These are phyloP conservation scores for Trichosurus vulpecula DNA, from an alignment of 2,797 vertebrate species.

Conservation along the genomic window DNA sequence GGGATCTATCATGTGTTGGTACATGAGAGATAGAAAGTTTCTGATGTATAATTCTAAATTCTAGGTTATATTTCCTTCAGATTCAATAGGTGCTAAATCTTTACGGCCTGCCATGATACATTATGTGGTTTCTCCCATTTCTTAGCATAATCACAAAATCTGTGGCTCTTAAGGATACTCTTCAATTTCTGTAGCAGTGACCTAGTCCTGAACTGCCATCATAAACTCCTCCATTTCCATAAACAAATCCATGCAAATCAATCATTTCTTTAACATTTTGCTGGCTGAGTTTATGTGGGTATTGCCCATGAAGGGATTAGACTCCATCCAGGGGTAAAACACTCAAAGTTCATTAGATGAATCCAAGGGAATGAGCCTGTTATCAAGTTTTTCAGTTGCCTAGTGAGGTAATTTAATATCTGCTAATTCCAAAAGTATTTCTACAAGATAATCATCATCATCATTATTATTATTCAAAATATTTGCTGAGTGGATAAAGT, in stretches of 20 bases:
- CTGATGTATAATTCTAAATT: background rate
- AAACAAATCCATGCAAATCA: background rate
- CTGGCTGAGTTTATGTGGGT: background rate
- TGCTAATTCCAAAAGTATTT: background rate
- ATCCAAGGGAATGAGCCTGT: background rate
- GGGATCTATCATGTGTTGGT: background rate
- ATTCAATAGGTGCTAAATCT: background rate
- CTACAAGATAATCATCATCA: background rate
- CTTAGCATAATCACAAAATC: background rate
- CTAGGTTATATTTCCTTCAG: background rate
- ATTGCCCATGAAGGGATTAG: background rate
- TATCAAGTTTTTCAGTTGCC: background rate
- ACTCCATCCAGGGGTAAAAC: background rate
- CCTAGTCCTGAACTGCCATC: background rate
- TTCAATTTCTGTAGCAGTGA: background rate
- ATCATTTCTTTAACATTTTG: background rate
- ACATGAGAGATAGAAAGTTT: background rate
- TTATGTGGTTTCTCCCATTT: background rate
- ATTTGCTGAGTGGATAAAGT: background rate
- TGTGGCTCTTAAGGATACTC: background rate
- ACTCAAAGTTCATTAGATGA: background rate
- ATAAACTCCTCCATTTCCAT: background rate
- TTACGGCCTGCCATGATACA: background rate
- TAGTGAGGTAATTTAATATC: background rate
- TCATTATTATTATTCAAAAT: background rate